Conservation (phyloP, 2,797 vertebrate genomes). For the Novumbra hubbsi region DNA sequence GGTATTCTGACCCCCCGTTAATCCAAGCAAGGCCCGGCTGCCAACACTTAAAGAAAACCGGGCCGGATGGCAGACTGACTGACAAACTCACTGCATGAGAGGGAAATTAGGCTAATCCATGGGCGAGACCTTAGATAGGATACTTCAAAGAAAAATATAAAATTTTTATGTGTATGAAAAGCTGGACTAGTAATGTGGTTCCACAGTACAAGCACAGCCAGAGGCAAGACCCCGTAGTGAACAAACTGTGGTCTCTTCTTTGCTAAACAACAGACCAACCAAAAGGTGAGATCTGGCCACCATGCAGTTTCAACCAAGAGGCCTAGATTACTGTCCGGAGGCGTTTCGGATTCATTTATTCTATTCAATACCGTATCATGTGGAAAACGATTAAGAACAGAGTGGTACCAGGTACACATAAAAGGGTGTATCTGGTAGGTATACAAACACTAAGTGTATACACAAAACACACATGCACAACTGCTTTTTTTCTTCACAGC, state of each 20-base stretch:
- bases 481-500: slow-evolving; percentile 27
- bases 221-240: not conserved
- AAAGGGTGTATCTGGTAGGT: not conserved
- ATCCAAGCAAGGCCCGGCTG: slow-evolving; percentile 24
- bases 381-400: not conserved
- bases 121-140: slow-evolving; percentile 11
- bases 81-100: slow-evolving; percentile 2
- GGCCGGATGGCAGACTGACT: slow-evolving; percentile 17
- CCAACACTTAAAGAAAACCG: slow-evolving; percentile 4
- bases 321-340: not conserved
- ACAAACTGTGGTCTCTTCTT: not conserved
- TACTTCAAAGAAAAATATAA: slow-evolving; percentile 25
- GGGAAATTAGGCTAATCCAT: slow-evolving; percentile 23
- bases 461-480: slow-evolving; percentile 5
- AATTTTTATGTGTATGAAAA: slow-evolving; percentile 14
- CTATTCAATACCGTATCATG: not conserved
- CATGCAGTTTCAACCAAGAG: not conserved
- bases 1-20: slow-evolving; percentile 27
- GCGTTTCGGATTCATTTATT: not conserved
- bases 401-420: not conserved
- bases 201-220: slow-evolving; percentile 11
- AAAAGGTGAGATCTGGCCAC: not conserved
- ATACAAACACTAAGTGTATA: slow-evolving; percentile 8
- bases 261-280: not conserved
- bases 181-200: slow-evolving; percentile 12